Percentiles rank a stretch among this genome's conserved stretches.
phyloP scores from a whole-genome alignment of 2,888 invertebrate species.

The Dasysyrphus albostriatus region DNA sequence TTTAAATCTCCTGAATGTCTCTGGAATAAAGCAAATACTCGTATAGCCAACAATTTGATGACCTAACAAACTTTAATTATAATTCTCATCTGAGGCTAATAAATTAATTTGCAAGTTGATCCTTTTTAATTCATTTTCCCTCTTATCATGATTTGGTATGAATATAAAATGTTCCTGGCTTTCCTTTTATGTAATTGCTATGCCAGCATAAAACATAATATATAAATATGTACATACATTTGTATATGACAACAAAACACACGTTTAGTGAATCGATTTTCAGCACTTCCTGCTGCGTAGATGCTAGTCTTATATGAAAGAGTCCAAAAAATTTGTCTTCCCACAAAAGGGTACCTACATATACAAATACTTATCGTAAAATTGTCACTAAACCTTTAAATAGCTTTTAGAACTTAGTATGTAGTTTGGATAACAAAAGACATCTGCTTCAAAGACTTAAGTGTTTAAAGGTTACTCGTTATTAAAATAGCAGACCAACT shows the following conservation, averaged over 20 bases:
- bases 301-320: too few species aligned
- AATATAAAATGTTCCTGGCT: neutral
- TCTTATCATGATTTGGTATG: constrained; percentile 13
- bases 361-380: too few species aligned
- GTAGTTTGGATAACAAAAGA: neutral
- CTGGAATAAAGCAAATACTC: neutral
- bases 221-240: too few species aligned
- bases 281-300: neutral
- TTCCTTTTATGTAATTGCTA: neutral
- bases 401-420: too few species aligned
- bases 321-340: neutral
- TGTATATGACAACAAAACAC: neutral
- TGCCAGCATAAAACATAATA: neutral
- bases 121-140: constrained; percentile 41
- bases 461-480: neutral
- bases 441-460: neutral
- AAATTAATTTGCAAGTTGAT: constrained; percentile 54
- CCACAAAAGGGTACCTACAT: too few species aligned
- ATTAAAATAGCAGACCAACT: neutral
- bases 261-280: neutral
- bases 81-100: constrained; percentile 42
- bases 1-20: constrained; percentile 18
- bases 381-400: too few species aligned
- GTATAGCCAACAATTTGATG: constrained; percentile 19
- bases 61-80: constrained; percentile 50